phyloP scores from a whole-genome alignment of 92 coral and sea anemone genomes.

The Pocillopora grandis region DNA sequence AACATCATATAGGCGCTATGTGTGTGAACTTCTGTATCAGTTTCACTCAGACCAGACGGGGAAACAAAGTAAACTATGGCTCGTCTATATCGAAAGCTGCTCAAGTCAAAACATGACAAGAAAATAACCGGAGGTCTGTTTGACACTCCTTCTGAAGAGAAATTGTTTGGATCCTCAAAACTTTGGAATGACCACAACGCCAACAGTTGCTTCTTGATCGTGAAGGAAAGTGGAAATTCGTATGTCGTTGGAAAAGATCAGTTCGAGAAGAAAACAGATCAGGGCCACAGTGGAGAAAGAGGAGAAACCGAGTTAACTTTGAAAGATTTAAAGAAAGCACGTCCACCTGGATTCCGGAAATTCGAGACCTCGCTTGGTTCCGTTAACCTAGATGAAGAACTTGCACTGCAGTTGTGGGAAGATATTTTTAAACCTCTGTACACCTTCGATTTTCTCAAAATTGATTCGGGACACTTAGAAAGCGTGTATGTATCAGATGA shows the following conservation, averaged over 20 bases:
- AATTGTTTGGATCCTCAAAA: not conserved
- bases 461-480: too few species aligned
- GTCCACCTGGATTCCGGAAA: conserved; percentile 1
- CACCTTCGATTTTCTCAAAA: too few species aligned
- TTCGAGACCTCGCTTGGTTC: conserved; percentile 13
- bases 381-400: not conserved
- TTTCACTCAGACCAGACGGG: too few species aligned
- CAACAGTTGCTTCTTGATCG: too few species aligned
- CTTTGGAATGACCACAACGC: not conserved
- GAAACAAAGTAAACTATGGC: too few species aligned
- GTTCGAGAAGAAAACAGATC: not conserved
- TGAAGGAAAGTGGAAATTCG: too few species aligned
- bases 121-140: not conserved
- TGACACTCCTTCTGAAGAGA: not conserved
- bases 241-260: not conserved
- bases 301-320: not conserved
- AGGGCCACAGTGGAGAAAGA: not conserved
- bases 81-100: not conserved
- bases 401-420: conserved; percentile 4
- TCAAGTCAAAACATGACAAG: not conserved
- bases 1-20: too few species aligned
- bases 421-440: conserved; percentile 8
- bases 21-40: too few species aligned
- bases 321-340: not conserved
- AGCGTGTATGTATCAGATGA: too few species aligned